Conservation (phyloP, 2,113 vertebrate species). For the Phoxinus phoxinus region DNA sequence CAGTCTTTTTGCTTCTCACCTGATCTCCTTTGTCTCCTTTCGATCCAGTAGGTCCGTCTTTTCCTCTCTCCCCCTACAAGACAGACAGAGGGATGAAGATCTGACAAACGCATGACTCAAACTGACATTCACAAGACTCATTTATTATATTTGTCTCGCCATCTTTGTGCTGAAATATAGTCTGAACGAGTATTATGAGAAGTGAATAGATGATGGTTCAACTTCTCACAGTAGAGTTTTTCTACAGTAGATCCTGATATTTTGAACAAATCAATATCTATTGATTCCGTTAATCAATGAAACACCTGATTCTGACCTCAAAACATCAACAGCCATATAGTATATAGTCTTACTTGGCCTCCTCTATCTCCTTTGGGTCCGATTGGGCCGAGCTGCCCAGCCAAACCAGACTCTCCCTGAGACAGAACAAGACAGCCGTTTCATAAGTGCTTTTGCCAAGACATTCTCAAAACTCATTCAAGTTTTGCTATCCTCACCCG, state of each 20-base stretch:
- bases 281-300: neutral
- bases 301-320: neutral
- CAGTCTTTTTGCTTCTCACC: conserved; percentile 62
- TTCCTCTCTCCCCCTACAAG: conserved; percentile 76
- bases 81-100: neutral
- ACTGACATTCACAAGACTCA: neutral
- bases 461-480: neutral
- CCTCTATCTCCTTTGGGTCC: conserved; percentile 76
- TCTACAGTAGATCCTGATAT: neutral
- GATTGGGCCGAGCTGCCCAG: conserved; percentile 68
- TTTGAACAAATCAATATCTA: neutral
- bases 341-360: neutral
- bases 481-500: conserved; percentile 66
- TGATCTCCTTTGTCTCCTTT: conserved; percentile 80
- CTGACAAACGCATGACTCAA: neutral
- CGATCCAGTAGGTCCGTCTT: conserved; percentile 66
- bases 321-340: neutral
- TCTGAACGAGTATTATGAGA: neutral
- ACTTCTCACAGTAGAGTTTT: neutral
- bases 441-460: neutral
- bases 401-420: conserved; percentile 74
- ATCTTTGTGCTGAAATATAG: neutral
- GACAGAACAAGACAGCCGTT: neutral
- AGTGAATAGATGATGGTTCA: neutral
- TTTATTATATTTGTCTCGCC: neutral